These are phyloP conservation scores for Poecilia wingei DNA, from an alignment of 2,797 vertebrate genomes.

Conservation along the genomic window DNA sequence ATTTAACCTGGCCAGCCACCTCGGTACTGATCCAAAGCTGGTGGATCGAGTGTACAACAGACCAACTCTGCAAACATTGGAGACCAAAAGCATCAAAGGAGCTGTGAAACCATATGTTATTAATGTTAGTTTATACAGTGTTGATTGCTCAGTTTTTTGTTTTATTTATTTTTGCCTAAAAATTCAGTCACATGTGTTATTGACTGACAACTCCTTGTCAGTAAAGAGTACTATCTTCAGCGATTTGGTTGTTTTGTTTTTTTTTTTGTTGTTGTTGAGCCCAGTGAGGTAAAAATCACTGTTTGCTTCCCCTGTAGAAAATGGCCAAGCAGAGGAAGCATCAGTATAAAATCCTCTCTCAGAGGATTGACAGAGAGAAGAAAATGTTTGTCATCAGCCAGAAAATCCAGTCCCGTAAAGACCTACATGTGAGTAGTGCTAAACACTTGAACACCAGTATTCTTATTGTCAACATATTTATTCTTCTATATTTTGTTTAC, in stretches of 20 bases:
- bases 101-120: slow-evolving; percentile 63
- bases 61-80: slow-evolving; percentile 88
- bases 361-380: slow-evolving; percentile 92
- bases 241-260: background rate
- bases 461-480: background rate
- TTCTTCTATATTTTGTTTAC: slow-evolving; percentile 19
- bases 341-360: slow-evolving; percentile 87
- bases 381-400: slow-evolving; percentile 91
- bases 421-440: slow-evolving; percentile 85
- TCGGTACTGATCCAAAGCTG: slow-evolving; percentile 88
- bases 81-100: slow-evolving; percentile 85
- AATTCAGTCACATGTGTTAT: background rate
- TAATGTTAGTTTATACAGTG: slow-evolving; percentile 73
- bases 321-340: slow-evolving; percentile 84
- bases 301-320: slow-evolving; percentile 73
- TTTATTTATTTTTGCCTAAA: background rate
- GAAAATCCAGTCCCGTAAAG: slow-evolving; percentile 96
- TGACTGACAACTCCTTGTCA: background rate
- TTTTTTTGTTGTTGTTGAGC: background rate
- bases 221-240: background rate
- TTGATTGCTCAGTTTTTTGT: background rate
- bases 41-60: slow-evolving; percentile 90
- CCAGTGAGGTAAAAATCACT: background rate
- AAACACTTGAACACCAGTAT: background rate
- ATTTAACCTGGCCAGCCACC: slow-evolving; percentile 88